phyloP scores from a whole-genome alignment of 2,888 invertebrate species.

The Silvanus unidentatus region DNA sequence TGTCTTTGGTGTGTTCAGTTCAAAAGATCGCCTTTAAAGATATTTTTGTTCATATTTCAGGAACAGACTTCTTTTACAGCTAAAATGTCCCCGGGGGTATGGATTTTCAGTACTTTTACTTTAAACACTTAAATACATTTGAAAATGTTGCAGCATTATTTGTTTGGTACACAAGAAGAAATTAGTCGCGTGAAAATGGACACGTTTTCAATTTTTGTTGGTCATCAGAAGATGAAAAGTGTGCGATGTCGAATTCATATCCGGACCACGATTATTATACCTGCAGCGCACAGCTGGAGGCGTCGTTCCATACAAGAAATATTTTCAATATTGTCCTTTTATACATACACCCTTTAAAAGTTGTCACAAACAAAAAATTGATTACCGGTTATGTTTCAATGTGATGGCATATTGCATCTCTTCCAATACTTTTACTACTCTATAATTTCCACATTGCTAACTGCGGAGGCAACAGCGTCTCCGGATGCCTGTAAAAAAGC shows the following conservation, averaged over 20 bases:
- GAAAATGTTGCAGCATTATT: constrained; percentile 3
- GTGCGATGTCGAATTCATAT: constrained; percentile 38
- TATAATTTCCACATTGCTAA: not conserved
- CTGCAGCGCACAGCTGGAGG: constrained; percentile 37
- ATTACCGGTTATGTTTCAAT: constrained; percentile 10
- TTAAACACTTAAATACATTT: constrained; percentile 7
- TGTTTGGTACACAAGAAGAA: constrained; percentile 17
- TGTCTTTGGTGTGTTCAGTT: constrained; percentile 16
- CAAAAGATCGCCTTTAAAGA: constrained; percentile 15
- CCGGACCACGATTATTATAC: constrained; percentile 38
- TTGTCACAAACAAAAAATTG: constrained; percentile 10
- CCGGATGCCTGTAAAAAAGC: too few species aligned
- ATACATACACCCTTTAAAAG: constrained; percentile 16
- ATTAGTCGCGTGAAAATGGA: constrained; percentile 29
- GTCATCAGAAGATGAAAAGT: constrained; percentile 26
- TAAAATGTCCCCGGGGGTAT: constrained; percentile 3
- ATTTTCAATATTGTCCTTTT: constrained; percentile 34
- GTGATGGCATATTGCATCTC: not conserved
- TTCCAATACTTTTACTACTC: not conserved
- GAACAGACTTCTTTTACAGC: constrained; percentile 10
- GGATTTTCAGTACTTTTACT: constrained; percentile 4
- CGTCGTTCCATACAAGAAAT: constrained; percentile 33
- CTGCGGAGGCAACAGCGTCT: too few species aligned
- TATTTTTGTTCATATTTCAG: constrained; percentile 18
- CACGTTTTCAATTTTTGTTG: constrained; percentile 31